A percentile compares a stretch with the other conserved stretches of the same genome.
Conservation (phyloP, 2,888 invertebrate species). For the Elysia crispata region DNA sequence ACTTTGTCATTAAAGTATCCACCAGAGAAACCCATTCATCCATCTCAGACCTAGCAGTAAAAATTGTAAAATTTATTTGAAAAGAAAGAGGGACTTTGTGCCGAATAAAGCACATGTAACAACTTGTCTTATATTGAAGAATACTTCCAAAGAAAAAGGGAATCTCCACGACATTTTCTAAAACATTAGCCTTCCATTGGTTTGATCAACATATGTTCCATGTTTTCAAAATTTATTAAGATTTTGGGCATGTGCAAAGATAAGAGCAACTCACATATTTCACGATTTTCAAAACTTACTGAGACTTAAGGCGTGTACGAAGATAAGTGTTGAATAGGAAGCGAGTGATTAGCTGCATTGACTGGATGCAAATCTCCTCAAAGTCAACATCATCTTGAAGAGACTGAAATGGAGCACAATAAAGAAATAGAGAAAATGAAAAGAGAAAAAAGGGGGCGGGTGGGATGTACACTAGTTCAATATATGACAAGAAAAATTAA, state of each 20-base stretch:
- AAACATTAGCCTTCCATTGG: too few relatives aligned
- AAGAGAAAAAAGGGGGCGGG: neutral
- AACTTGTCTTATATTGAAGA: too few relatives aligned
- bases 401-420: slow-evolving; percentile 50
- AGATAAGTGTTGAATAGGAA: slow-evolving; percentile 79
- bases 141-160: too few relatives aligned
- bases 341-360: slow-evolving; percentile 74
- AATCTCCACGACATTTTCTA: too few relatives aligned
- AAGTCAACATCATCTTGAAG: slow-evolving; percentile 57
- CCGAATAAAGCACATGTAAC: too few relatives aligned
- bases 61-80: neutral
- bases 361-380: slow-evolving; percentile 68
- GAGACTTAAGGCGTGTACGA: slow-evolving; percentile 74
- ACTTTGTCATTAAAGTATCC: slow-evolving; percentile 69
- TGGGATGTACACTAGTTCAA: too few relatives aligned
- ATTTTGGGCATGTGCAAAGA: slow-evolving; percentile 76
- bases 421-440: neutral
- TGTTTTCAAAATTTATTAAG: slow-evolving; percentile 64
- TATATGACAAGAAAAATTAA: too few relatives aligned
- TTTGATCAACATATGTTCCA: too few relatives aligned
- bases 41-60: slow-evolving; percentile 68
- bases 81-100: too few relatives aligned
- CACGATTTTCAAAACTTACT: slow-evolving; percentile 69
- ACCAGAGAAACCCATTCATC: slow-evolving; percentile 76
- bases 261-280: too few relatives aligned